A percentile compares a stretch with the other conserved stretches of the same genome.
Conservation (phyloP, 2,113 vertebrate genomes). For the Oostethus manadensis region DNA sequence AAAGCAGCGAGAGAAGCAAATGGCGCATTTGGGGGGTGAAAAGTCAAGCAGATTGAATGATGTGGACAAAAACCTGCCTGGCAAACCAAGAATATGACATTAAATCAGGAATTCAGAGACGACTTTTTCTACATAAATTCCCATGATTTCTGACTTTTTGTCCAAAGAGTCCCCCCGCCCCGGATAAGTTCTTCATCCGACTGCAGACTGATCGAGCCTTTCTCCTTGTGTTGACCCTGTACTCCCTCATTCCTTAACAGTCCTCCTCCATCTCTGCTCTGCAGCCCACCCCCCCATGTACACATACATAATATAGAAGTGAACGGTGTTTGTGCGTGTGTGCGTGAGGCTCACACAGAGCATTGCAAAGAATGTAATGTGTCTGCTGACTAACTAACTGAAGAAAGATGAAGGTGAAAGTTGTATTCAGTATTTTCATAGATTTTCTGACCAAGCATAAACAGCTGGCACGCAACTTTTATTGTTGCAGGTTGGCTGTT, state of each 20-base stretch:
- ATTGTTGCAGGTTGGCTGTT: no score
- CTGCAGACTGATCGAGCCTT: slow-evolving; percentile 53
- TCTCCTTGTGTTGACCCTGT: slow-evolving; percentile 54
- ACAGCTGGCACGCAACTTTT: neutral
- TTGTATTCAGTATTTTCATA: no score
- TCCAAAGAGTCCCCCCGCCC: slow-evolving; percentile 44
- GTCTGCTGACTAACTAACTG: slow-evolving; percentile 36
- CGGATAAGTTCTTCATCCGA: slow-evolving; percentile 57
- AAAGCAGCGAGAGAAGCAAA: neutral
- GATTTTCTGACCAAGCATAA: neutral
- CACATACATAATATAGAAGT: slow-evolving; percentile 9
- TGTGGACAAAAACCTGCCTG: neutral
- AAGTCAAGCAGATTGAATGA: neutral
- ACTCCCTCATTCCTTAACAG: slow-evolving; percentile 65
- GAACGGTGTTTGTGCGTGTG: slow-evolving; percentile 5
- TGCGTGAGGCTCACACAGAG: slow-evolving; percentile 54
- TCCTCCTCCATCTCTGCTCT: slow-evolving; percentile 29
- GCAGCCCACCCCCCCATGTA: neutral
- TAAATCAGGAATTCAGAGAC: slow-evolving; percentile 12
- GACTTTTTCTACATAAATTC: slow-evolving; percentile 22
- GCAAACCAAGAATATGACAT: slow-evolving; percentile 29
- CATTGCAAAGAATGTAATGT: slow-evolving; percentile 52
- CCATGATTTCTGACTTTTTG: slow-evolving; percentile 18
- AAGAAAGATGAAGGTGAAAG: slow-evolving; percentile 23
- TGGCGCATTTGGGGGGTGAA: slow-evolving; percentile 1